Base-by-base conservation (phyloP, 1,140 invertebrate species). In the Drosophila neocordata region DNA sequence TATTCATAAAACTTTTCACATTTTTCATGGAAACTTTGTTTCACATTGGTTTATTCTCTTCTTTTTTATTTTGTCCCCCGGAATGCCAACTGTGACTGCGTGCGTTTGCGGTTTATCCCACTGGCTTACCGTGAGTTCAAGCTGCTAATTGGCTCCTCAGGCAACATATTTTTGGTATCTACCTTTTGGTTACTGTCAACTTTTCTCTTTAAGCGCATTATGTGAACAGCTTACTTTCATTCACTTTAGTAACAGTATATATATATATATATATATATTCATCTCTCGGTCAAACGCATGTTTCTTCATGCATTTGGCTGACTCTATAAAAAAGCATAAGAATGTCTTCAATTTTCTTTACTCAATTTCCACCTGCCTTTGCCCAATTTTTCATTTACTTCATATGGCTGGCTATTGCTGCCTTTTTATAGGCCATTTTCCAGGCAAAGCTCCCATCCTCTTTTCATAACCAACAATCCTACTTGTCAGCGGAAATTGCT, bases 141-240 rank as follows among this genome's bases (percentile, higher is more conserved):
- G 52, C 65, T 79, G 72, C 78, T 80, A 79, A 76, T 80, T 80
- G 77, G 77, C 56, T 48, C 73, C 69, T 27, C 53, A 27, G 66
- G 73, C 60, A 34, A 37, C 48, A 37, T 31, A 5, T 11, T 12
- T 24, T n/a, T 22, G 13, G 22, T 4, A 57, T 15, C 44, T 12
- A 24, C 20, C 48, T 24, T 65, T 57, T 31, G 15, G 51, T 15
- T 18, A 8, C 12, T 52, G 57, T 65, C 34, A 41, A 52, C 22
- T 34, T 52, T 58, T 48, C 41, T 48, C 41, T 15, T 27, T 18
- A 41, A 48, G 52, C 52, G 15, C 4, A 61, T 27, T 35, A 61
- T 57, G 13, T 11, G 7, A 15, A 1, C 15, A 48, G 41, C 41
- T 48, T 48, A 48, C 12, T n/a, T n/a, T n/a, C 37, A 37, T 65